Conservation (phyloP, 2,797 vertebrate genomes). For the Acanthornis magna region DNA sequence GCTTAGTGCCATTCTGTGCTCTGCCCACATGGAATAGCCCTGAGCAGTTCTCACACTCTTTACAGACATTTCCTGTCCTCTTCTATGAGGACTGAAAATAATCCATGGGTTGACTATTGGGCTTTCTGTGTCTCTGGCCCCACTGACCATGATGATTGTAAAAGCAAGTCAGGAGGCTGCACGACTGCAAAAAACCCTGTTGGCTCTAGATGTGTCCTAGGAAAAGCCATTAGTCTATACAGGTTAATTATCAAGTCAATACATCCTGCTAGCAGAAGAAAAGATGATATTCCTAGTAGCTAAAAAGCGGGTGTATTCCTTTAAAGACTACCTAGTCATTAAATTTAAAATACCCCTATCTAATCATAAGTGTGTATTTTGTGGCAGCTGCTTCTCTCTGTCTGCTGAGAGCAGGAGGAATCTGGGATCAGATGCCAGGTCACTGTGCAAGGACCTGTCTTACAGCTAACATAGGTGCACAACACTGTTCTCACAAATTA, state of each 20-base stretch:
- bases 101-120: accelerated
- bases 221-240: not conserved
- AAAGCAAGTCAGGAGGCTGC: not conserved
- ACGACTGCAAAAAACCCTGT: not conserved
- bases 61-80: not conserved
- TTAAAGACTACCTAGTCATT: not conserved
- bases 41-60: not conserved
- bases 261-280: not conserved
- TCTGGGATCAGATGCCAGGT: not conserved
- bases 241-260: not conserved
- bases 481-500: not conserved
- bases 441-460: not conserved
- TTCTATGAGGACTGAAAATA: not conserved
- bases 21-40: not conserved
- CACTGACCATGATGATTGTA: not conserved
- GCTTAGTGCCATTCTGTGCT: not conserved
- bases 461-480: not conserved
- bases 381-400: not conserved
- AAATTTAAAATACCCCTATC: not conserved
- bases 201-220: not conserved
- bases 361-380: not conserved
- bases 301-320: not conserved
- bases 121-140: not conserved
- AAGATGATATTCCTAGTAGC: not conserved
- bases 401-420: not conserved